Evolutionary conservation across 2,888 invertebrate species (phyloP).

Genomic region (Timandra comae): DNA sequence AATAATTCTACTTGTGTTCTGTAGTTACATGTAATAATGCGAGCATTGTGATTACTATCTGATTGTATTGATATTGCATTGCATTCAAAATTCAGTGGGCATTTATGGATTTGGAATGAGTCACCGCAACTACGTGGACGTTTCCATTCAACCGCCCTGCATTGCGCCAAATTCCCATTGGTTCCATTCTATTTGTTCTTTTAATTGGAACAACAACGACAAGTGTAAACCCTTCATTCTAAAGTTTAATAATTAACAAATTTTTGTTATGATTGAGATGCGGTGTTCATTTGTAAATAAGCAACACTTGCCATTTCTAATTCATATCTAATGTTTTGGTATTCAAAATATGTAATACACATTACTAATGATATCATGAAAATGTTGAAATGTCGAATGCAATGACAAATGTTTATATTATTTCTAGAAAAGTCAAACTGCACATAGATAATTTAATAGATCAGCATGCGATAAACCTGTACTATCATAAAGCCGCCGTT

Average conservation of each 20-base stretch:
- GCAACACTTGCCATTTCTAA: no score
- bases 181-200: conserved; percentile 57
- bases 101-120: conserved; percentile 58
- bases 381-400: conserved; percentile 20
- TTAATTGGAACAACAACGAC: conserved; percentile 48
- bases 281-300: no score
- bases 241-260: no score
- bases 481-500: conserved; percentile 55
- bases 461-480: conserved; percentile 60
- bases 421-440: conserved; percentile 4
- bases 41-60: not conserved
- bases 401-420: no score
- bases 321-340: no score
- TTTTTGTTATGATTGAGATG: no score
- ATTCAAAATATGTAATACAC: no score
- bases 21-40: no score
- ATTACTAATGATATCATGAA: conserved; percentile 8
- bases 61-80: conserved; percentile 28
- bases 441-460: conserved; percentile 23
- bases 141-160: conserved; percentile 60
- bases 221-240: conserved; percentile 17
- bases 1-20: no score
- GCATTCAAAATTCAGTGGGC: conserved; percentile 39
- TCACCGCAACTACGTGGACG: conserved; percentile 54
- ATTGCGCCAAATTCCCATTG: conserved; percentile 67